phyloP scores from a whole-genome alignment of 2,113 vertebrate genomes.

The Psittacula cyanocephala region DNA sequence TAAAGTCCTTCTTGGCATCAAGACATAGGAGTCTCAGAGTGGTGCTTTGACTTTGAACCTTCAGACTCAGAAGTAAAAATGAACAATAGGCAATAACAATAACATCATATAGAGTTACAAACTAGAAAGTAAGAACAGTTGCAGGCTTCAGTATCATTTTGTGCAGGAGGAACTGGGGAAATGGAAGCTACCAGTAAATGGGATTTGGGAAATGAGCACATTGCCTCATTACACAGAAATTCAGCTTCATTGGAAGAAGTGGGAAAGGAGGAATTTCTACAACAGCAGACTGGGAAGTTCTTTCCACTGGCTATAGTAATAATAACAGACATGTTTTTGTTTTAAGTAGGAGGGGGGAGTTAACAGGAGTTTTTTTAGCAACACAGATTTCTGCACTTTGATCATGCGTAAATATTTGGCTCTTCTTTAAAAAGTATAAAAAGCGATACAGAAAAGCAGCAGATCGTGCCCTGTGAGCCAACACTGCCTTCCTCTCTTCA shows the following conservation, averaged over 20 bases:
- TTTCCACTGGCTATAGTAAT: neutral
- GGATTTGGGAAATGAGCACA: neutral
- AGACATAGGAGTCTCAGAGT: neutral
- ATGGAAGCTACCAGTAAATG: neutral
- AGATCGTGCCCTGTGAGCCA: neutral
- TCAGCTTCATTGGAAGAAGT: neutral
- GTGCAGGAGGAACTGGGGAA: neutral
- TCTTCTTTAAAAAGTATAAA: slow-evolving; percentile 16
- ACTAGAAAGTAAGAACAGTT: neutral
- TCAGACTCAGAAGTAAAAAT: neutral
- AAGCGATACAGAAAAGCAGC: neutral
- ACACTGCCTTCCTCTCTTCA: neutral
- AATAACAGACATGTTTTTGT: neutral
- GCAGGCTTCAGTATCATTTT: neutral
- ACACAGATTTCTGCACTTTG: neutral
- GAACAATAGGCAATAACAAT: neutral
- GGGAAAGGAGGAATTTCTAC: neutral
- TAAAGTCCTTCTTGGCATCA: neutral
- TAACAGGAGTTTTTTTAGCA: slow-evolving; percentile 38
- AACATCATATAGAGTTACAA: neutral
- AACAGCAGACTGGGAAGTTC: neutral
- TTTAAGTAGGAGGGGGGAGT: neutral
- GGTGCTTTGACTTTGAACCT: neutral
- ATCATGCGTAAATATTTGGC: neutral
- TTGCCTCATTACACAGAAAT: neutral